phyloP scores from a whole-genome alignment of 2,113 vertebrate genomes.

The Sporophila hypoxantha region DNA sequence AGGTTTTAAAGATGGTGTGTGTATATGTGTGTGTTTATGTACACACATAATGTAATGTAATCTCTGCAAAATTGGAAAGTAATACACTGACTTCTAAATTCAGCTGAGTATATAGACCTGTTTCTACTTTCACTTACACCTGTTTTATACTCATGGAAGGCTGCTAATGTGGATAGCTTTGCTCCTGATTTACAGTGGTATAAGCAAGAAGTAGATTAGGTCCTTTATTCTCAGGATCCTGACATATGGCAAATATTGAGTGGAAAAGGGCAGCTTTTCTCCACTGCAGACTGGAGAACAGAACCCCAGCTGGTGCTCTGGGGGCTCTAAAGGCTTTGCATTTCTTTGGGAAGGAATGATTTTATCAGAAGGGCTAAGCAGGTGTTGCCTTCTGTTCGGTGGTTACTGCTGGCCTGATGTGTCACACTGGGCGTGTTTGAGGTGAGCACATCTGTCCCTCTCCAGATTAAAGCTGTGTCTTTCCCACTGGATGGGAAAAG shows the following conservation, averaged over 20 bases:
- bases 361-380: background rate
- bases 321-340: background rate
- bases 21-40: background rate
- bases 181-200: background rate
- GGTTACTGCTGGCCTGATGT: background rate
- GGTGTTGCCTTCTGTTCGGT: background rate
- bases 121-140: background rate
- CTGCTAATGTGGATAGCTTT: background rate
- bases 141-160: background rate
- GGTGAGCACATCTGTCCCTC: background rate
- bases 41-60: background rate
- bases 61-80: background rate
- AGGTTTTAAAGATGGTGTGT: background rate
- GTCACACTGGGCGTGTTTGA: background rate
- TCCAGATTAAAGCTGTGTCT: background rate
- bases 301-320: background rate
- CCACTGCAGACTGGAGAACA: background rate
- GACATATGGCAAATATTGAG: background rate
- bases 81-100: background rate
- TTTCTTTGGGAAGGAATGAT: background rate
- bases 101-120: background rate
- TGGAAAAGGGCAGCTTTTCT: background rate
- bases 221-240: background rate
- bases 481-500: background rate
- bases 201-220: background rate